Evolutionary conservation across 2,113 vertebrate species (phyloP), one percentile per base, ranked within the genome.

Genomic region (Meles meles): DNA sequence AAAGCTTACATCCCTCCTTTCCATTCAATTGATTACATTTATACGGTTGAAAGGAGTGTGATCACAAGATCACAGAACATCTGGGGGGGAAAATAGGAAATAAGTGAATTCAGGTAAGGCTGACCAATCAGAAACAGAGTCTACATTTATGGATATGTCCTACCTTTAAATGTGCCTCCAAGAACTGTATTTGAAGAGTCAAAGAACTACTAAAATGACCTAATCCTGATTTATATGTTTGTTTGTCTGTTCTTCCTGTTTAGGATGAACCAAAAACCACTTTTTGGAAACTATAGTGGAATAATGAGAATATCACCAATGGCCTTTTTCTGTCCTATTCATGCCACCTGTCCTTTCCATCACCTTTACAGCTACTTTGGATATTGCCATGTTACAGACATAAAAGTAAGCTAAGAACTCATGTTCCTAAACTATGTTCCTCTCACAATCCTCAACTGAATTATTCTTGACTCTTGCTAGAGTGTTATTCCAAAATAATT

Each of bases 71-170:
- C 55, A 13, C 23, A 61, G 12, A 44, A n/a, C 21, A 52, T 71
- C 7, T 52, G 59, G 0, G 0, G 2, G 7, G 2, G 18, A 34
- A 8, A 39, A 3, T 3, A 21, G 9, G 7, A 3, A 21, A 13
- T 37, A 77, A 81, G 27, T 83, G 37, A 82, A 76, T 25, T n/a
- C 37, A 42, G 13, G 57, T 37, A 34, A 76, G 13, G 2, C 17
- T 71, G 34, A 77, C 29, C 74, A 69, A 42, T 79, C 42, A 86
- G 29, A 83, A 90, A 84, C 15, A 52, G 17, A 44, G 29, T 69
- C 5, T 27, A 52, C 3, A 4, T 29, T n/a, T 94, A 37, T 4
- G 29, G 37, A 27, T 49, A 74, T 42, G 59, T 93, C 94, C 20
- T 86, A 12, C 29, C 14, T 92, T 55, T 84, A 15, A 65, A 61